phyloP scores from a whole-genome alignment of 1,140 invertebrate species.

The Drosophila bocqueti region DNA sequence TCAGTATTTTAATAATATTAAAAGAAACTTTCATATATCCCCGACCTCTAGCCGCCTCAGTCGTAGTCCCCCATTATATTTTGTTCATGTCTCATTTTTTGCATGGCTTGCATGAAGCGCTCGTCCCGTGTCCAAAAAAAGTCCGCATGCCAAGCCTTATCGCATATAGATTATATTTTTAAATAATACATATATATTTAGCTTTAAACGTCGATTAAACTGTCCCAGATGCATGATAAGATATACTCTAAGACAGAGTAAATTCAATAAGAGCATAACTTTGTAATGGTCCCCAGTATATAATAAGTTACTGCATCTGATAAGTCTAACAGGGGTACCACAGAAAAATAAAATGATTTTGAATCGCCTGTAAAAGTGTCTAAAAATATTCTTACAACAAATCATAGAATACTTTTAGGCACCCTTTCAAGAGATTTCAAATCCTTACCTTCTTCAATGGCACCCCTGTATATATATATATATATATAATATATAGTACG shows the following conservation, averaged over 20 bases:
- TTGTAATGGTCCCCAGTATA: conserved; percentile 26
- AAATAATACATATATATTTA: background rate
- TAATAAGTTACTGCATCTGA: conserved; percentile 19
- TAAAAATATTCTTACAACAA: background rate
- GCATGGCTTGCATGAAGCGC: conserved; percentile 67
- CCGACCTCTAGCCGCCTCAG: background rate
- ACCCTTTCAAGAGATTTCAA: no score
- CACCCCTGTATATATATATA: conserved; percentile 1
- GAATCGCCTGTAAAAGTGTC: background rate
- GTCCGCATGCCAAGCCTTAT: conserved; percentile 41
- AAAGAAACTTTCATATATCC: background rate
- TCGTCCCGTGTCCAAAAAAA: conserved; percentile 54
- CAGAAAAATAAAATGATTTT: background rate
- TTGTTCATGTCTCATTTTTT: conserved; percentile 46
- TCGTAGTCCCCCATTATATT: conserved; percentile 32
- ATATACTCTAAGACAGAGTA: background rate
- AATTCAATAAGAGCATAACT: conserved; percentile 6
- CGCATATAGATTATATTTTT: conserved; percentile 1
- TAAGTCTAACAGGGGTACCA: background rate
- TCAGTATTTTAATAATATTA: background rate
- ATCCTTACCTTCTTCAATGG: background rate
- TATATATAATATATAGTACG: conserved; percentile 25
- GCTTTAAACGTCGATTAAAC: conserved; percentile 1
- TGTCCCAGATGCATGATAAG: conserved; percentile 40
- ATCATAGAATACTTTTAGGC: background rate